Evolutionary conservation across 2,888 invertebrate genomes (phyloP), one percentile per base, ranked within the genome.

Genomic region (Platynereis dumerilii): DNA sequence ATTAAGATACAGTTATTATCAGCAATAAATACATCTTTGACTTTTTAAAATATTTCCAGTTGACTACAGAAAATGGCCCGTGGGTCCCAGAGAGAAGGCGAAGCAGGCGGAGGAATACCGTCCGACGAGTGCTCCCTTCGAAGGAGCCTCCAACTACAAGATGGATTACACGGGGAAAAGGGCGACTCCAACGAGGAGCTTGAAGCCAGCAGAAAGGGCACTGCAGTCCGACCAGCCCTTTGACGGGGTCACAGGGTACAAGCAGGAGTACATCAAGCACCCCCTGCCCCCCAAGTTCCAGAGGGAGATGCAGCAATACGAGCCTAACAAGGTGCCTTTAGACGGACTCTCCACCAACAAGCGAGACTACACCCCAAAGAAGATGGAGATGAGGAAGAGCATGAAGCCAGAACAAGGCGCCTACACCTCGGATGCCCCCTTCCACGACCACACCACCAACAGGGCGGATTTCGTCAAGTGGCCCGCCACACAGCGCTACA

Each of bases 371-470:
- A 69, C 53, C 2, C 24, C 24, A 12, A 61, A 61, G 44, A 15
- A 26, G n/a, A 53, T 12, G 12, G 69, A 66, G 3, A 77, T 74
- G 54, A 72, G 72, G 34, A 69, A 70, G 26, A 79, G 80, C 66
- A 82, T 75, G 61, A 83, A 81, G 61, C 84, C 84, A 0, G 77
- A 76, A 20, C 69, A 72, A 26, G 68, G 68, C 10, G 79, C 82
- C 2, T 82, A 77, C 72, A 73, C 74, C 39, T 81, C 82, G 2
- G 75, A 76, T 24, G 80, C 79, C 12, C 83, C 82, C 2, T 78
- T 85, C 45, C 78, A 81, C 29, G 82, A 76, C 65, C 72, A 71
- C 39, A 85, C 85, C 20, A 85, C 84, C 1, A 74, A 75, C 44
- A 64, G 68, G 48, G 34, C 34, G 15, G 73, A 73, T 62, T 73